Conservation (phyloP, 2,113 vertebrate genomes). For the Eurypyga helias region DNA sequence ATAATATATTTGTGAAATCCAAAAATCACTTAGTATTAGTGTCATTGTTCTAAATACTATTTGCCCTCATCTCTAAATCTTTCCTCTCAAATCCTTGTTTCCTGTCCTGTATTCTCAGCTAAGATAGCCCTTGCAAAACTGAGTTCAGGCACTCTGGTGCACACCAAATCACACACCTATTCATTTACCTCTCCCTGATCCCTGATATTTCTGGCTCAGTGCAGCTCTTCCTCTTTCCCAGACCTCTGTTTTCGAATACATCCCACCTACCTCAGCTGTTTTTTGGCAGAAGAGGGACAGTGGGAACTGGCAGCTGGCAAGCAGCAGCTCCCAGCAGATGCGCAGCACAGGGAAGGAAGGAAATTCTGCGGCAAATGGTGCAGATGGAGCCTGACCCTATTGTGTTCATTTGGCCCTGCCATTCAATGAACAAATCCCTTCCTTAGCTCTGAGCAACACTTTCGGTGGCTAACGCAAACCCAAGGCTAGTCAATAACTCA, state of each 20-base stretch:
- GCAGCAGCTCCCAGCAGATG: constrained; percentile 39
- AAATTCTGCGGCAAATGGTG: constrained; percentile 31
- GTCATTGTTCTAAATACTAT: neutral
- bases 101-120: neutral
- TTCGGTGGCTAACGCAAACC: neutral
- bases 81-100: constrained; percentile 8
- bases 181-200: constrained; percentile 31
- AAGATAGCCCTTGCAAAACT: neutral
- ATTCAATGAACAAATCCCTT: neutral
- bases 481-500: neutral
- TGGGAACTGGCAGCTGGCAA: constrained; percentile 35
- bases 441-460: neutral
- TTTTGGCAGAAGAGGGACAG: neutral
- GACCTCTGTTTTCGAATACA: neutral
- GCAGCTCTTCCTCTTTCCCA: constrained; percentile 33
- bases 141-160: neutral
- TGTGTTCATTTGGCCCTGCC: constrained; percentile 23
- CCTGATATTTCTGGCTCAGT: neutral
- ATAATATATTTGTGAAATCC: neutral
- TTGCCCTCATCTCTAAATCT: neutral
- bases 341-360: constrained; percentile 20
- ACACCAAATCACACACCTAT: neutral
- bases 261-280: neutral
- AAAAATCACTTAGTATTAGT: neutral
- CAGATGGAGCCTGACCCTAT: constrained; percentile 61